Evolutionary conservation across 1,140 invertebrate genomes (phyloP).

Genomic region (Gonioctena quinquepunctata): DNA sequence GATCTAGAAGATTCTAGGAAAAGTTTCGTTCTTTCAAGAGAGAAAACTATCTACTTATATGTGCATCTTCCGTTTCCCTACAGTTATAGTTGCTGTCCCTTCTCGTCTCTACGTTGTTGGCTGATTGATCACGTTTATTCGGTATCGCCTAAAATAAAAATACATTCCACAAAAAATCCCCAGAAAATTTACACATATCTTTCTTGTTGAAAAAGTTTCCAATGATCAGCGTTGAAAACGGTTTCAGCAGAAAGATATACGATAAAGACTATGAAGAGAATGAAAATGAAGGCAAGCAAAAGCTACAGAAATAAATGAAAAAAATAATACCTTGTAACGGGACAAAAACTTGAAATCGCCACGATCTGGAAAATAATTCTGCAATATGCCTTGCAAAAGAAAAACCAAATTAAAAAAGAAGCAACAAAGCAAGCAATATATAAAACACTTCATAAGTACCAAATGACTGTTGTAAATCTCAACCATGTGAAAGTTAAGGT

Average conservation of each 20-base stretch:
- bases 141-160: conserved; percentile 27
- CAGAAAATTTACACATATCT: not conserved
- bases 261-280: not conserved
- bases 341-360: conserved; percentile 50
- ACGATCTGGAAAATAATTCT: conserved; percentile 49
- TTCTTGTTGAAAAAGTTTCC: not conserved
- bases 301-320: conserved; percentile 22
- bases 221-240: not conserved
- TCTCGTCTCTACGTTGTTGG: conserved; percentile 30
- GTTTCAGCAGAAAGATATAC: not conserved
- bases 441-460: too few species aligned
- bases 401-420: conserved; percentile 31
- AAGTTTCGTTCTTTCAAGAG: conserved; percentile 7
- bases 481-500: too few species aligned
- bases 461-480: too few species aligned
- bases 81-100: conserved; percentile 51
- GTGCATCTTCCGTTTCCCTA: conserved; percentile 48
- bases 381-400: conserved; percentile 48
- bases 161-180: not conserved
- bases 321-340: conserved; percentile 49
- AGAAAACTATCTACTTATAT: conserved; percentile 39
- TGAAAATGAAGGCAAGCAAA: conserved; percentile 15
- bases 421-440: conserved; percentile 19
- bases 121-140: conserved; percentile 37
- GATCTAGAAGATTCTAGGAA: conserved; percentile 1